phyloP scores from a whole-genome alignment of 2,797 vertebrate species.

The Pygocentrus nattereri region DNA sequence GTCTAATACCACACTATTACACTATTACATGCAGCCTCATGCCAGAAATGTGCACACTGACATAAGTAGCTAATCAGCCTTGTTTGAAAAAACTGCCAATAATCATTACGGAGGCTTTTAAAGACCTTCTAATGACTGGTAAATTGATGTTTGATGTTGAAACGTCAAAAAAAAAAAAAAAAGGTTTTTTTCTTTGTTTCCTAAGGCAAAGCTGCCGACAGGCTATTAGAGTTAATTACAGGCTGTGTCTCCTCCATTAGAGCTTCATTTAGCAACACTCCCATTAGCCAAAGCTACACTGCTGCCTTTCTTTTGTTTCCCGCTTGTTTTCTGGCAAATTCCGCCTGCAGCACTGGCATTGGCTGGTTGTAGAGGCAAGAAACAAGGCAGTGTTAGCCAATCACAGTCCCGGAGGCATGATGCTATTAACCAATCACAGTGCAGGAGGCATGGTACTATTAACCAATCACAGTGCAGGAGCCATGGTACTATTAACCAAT shows the following conservation, averaged over 20 bases:
- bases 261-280: constrained; percentile 76
- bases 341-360: too few species aligned
- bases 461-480: not conserved
- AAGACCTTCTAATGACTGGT: constrained; percentile 72
- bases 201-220: constrained; percentile 73
- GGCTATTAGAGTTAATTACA: constrained; percentile 81
- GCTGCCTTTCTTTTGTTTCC: constrained; percentile 64
- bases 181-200: constrained; percentile 71
- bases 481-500: not conserved
- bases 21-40: not conserved
- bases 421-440: too few species aligned
- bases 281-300: constrained; percentile 68
- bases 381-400: too few species aligned
- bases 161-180: constrained; percentile 58
- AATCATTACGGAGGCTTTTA: constrained; percentile 66
- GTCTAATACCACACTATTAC: too few species aligned
- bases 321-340: not conserved
- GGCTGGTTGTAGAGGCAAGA: too few species aligned
- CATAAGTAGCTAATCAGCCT: constrained; percentile 19
- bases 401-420: too few species aligned
- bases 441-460: not conserved
- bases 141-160: constrained; percentile 58
- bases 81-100: constrained; percentile 61
- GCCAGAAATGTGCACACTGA: not conserved
- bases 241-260: constrained; percentile 58